Conservation (phyloP, 1,140 invertebrate species). For the Himalopsyche phryganea region DNA sequence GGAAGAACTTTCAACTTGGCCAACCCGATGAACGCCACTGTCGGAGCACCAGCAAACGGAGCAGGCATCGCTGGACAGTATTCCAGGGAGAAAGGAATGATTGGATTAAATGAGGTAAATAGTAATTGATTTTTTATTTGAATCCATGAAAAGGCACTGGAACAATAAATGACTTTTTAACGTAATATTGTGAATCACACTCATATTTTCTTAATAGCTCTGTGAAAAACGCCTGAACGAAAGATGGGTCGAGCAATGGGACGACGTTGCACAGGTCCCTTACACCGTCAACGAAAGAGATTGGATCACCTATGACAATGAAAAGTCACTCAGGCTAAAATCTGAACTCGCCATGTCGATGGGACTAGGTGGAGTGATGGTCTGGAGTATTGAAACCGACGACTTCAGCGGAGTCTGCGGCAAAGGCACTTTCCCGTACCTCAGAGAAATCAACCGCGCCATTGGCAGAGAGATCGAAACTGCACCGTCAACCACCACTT, state of each 20-base stretch:
- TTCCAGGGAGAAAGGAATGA: conserved; percentile 63
- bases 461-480: conserved; percentile 17
- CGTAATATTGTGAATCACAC: too few species aligned
- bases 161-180: too few species aligned
- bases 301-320: conserved; percentile 76
- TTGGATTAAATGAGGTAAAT: conserved; percentile 73
- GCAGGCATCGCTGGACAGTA: conserved; percentile 65
- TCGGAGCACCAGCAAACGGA: conserved; percentile 55
- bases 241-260: conserved; percentile 38
- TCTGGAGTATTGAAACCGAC: too few species aligned
- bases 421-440: conserved; percentile 46
- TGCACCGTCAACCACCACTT: too few species aligned
- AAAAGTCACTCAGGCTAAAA: conserved; percentile 54
- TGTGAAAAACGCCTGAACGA: conserved; percentile 38
- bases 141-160: too few species aligned
- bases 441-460: conserved; percentile 40
- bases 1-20: conserved; percentile 63
- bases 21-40: conserved; percentile 42
- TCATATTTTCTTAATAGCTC: too few species aligned
- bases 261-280: conserved; percentile 56
- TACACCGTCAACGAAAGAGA: conserved; percentile 62
- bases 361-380: conserved; percentile 59
- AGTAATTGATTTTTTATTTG: too few species aligned
- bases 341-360: conserved; percentile 50
- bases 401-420: conserved; percentile 63